Evolutionary conservation across 2,888 invertebrate genomes (phyloP), one percentile per base, ranked within the genome.

Genomic region (Chloromyia formosa): DNA sequence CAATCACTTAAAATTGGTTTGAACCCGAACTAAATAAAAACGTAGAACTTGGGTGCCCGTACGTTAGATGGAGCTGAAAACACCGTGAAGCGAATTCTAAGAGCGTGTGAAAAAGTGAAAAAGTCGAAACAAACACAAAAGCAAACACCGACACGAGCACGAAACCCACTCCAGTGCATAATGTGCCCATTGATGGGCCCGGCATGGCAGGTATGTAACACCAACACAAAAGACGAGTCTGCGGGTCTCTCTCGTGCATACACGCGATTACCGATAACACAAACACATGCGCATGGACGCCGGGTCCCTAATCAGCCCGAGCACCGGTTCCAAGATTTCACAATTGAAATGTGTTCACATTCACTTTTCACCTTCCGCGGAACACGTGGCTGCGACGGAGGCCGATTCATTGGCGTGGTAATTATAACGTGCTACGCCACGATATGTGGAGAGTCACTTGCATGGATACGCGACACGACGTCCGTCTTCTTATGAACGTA

Each of bases 11-110:
- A 27, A 40, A 71, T 40, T 71, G 75, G 76, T 76, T 76, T 45
- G 71, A 16, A 64, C 14, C 76, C n/a, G 16, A 54, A 74, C 56
- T 74, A 56, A 18, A 12, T n/a, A 1, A 58, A 20, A 7, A 69
- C 23, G 20, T 20, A 27, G 12, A n/a, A 22, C 35, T 45, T 71
- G 9, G 1, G 22, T 16, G 56, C 27, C 71, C 64, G 27, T 18
- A 49, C 74, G 58, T 54, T 74, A 76, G 76, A 74, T 74, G 76
- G 76, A 60, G 76, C 22, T 68, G 35, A n/a, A 54, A 22, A 53
- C 61, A 22, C 12, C 16, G 9, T 22, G 22, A 45, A 73, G 53
- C 56, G 3, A 69, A 53, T 69, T 56, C 35, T 7, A 10, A 14
- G 1, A 16, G 16, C 7, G 49, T 49, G 14, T 16, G 27, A 58